phyloP scores from a whole-genome alignment of 2,113 vertebrate genomes.

The Capreolus pygargus region DNA sequence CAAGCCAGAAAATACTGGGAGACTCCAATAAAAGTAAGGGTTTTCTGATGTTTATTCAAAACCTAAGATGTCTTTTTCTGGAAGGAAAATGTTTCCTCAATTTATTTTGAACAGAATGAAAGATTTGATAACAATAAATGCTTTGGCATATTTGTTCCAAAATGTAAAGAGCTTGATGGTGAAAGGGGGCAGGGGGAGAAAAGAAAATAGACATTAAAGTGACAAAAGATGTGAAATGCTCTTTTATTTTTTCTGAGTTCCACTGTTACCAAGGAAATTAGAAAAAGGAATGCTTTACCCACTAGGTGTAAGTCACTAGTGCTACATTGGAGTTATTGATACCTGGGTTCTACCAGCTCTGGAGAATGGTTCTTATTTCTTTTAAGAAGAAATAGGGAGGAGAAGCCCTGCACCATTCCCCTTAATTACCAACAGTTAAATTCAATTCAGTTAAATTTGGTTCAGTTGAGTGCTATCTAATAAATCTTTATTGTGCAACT shows the following conservation, averaged over 20 bases:
- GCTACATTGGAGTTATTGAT: rapidly evolving
- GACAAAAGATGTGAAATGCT: not conserved
- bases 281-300: not conserved
- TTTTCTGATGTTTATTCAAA: slow-evolving; percentile 65
- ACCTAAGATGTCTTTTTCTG: slow-evolving; percentile 33
- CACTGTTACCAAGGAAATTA: not conserved
- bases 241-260: not conserved
- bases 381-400: not conserved
- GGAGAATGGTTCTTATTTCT: not conserved
- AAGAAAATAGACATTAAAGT: not conserved
- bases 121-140: not conserved
- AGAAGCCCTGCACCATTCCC: rapidly evolving
- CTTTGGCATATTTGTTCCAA: not conserved
- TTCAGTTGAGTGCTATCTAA: not conserved
- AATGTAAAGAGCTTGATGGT: not conserved
- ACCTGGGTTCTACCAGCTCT: not conserved
- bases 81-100: not conserved
- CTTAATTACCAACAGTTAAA: not conserved
- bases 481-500: not conserved
- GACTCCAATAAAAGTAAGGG: slow-evolving; percentile 50
- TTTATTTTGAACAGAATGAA: slow-evolving; percentile 27
- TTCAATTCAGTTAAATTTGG: not conserved
- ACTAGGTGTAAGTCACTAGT: not conserved
- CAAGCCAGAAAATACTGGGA: slow-evolving; percentile 65
- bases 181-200: rapidly evolving